Evolutionary conservation across 2,113 vertebrate genomes (phyloP).

Genomic region (Ascaphus truei): DNA sequence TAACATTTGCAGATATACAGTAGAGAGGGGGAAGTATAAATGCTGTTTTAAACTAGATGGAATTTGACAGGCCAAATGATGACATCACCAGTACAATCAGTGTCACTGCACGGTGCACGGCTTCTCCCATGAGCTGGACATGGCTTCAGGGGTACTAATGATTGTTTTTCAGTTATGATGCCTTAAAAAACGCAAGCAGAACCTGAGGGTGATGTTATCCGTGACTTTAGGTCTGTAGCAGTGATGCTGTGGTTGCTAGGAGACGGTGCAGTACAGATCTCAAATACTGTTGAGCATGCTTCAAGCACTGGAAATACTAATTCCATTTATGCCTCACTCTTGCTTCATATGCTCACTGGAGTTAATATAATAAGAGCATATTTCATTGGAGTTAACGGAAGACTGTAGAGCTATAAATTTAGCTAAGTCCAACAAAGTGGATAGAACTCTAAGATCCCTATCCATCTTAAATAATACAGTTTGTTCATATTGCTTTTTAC

Average conservation of each 20-base stretch:
- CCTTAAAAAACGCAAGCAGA: not conserved
- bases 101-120: not conserved
- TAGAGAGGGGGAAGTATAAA: not conserved
- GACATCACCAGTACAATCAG: not conserved
- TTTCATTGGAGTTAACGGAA: not conserved
- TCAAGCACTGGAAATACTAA: not conserved
- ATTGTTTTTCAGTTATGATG: not conserved
- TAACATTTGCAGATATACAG: not conserved
- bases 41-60: not conserved
- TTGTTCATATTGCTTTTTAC: no score
- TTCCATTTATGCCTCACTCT: not conserved
- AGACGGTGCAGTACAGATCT: not conserved
- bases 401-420: not conserved
- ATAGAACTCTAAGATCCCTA: no score
- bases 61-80: not conserved
- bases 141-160: not conserved
- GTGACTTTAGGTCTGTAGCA: not conserved
- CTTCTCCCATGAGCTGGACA: not conserved
- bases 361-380: not conserved
- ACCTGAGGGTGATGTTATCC: not conserved
- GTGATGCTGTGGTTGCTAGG: conserved; percentile 7
- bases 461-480: no score
- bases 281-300: not conserved
- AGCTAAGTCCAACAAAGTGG: not conserved
- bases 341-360: not conserved